phyloP scores from a whole-genome alignment of 2,113 vertebrate species.

The Alectura lathami region DNA sequence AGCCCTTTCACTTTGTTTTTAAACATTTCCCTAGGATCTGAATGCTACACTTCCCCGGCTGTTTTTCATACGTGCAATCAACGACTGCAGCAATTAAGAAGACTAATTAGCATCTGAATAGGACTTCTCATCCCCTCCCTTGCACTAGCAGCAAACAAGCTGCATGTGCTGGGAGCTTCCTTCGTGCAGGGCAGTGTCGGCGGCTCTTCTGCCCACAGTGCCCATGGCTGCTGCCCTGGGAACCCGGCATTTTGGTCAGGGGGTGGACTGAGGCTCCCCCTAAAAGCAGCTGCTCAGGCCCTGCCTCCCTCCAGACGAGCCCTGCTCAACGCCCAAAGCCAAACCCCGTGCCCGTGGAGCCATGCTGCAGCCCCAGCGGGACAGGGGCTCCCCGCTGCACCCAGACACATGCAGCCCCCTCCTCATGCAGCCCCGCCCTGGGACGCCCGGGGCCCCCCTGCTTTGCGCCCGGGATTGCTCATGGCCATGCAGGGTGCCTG shows the following conservation, averaged over 20 bases:
- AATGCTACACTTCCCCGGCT: conserved; percentile 65
- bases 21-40: conserved; percentile 60
- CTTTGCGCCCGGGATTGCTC: too few species aligned
- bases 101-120: conserved; percentile 72
- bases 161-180: not conserved
- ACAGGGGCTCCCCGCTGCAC: not conserved
- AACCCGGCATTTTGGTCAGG: not conserved
- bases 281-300: not conserved
- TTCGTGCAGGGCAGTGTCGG: rapidly evolving
- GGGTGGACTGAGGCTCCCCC: not conserved
- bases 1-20: conserved; percentile 58
- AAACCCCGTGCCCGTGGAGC: not conserved
- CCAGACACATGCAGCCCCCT: not conserved
- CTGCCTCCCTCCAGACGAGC: rapidly evolving
- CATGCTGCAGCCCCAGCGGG: not conserved
- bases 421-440: not conserved
- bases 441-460: too few species aligned
- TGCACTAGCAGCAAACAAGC: conserved; percentile 35
- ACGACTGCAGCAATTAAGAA: conserved; percentile 68
- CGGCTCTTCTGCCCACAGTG: not conserved
- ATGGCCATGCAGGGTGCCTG: too few species aligned
- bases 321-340: not conserved
- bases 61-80: conserved; percentile 74
- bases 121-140: conserved; percentile 35
- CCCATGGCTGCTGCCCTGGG: rapidly evolving